Evolutionary conservation across 2,797 vertebrate species (phyloP), one percentile per base, ranked within the genome.

Genomic region (Diplodus sargus): DNA sequence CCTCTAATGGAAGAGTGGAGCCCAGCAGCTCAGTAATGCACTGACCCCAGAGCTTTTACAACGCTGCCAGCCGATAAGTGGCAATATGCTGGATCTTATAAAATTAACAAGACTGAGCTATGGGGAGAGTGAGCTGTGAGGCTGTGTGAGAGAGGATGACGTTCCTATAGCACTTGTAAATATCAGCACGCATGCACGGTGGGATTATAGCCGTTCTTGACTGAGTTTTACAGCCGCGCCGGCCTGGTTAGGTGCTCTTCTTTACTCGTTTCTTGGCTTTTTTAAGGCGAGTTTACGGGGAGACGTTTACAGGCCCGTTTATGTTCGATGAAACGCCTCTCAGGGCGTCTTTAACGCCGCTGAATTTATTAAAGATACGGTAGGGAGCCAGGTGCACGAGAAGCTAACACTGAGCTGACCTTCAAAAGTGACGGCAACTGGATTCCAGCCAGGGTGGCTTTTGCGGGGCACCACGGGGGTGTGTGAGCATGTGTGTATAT

Each of bases 1-100:
- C 89, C 93, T 93, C 93, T 94, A 95, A 94, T 94, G 93, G 93
- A 94, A 91, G 91, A 90, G 87, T 52, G 88, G 85, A 89, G 93
- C 91, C 89, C 88, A 89, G 92, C 91, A 91, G 89, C 90, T 90
- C 92, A 80, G 93, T 93, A 94, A 94, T 92, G 92, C 90, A 89
- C 87, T 95, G 94, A 95, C 93, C 94, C 91, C 87, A 57, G 84
- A 90, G 91, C 93, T 93, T 94, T 94, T 93, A 93, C 93, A 87
- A 89, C 87, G 51, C 90, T 90, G 89, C 85, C 90, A 90, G 86
- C 89, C 83, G 84, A 93, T 94, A 93, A 94, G 93, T 92, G 92
- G 90, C 92, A 93, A 90, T 91, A 92, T 85, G 91, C 88, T 92
- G 87, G 89, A 92, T 94, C 93, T 94, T 94, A 92, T 95, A 88